Percentiles rank a stretch among this genome's conserved stretches.
These are phyloP conservation scores for Lipotes vexillifer DNA, from an alignment of 2,113 vertebrate species.

Conservation along the genomic window DNA sequence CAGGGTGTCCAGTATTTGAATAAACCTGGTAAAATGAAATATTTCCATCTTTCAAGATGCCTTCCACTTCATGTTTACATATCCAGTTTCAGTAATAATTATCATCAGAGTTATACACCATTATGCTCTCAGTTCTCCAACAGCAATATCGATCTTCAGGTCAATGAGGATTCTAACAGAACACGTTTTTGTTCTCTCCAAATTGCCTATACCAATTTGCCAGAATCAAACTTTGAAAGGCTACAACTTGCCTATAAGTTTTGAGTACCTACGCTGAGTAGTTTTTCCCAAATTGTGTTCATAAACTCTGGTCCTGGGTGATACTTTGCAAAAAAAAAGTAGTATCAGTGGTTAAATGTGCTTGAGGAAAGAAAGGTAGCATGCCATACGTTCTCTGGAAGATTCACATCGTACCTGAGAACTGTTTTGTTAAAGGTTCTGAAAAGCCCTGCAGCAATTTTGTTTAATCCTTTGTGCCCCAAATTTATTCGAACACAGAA, in stretches of 20 bases:
- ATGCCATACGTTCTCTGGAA: not conserved
- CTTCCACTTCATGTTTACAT: not conserved
- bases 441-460: not conserved
- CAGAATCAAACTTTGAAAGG: not conserved
- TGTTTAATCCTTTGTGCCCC: not conserved
- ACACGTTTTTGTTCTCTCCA: not conserved
- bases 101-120: not conserved
- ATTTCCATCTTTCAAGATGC: not conserved
- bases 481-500: not conserved
- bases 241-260: not conserved
- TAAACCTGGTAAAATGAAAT: not conserved
- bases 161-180: not conserved
- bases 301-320: not conserved
- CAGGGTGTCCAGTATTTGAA: not conserved
- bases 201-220: not conserved
- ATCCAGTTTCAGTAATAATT: rapidly evolving
- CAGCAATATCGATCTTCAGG: not conserved
- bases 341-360: not conserved
- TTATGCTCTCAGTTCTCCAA: not conserved
- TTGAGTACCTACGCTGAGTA: not conserved
- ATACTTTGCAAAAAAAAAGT: not conserved
- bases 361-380: not conserved
- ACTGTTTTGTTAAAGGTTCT: not conserved
- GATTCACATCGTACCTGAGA: not conserved
- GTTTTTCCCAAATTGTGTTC: not conserved